Conservation (phyloP, 2,888 invertebrate genomes). For the Dilophus febrilis region DNA sequence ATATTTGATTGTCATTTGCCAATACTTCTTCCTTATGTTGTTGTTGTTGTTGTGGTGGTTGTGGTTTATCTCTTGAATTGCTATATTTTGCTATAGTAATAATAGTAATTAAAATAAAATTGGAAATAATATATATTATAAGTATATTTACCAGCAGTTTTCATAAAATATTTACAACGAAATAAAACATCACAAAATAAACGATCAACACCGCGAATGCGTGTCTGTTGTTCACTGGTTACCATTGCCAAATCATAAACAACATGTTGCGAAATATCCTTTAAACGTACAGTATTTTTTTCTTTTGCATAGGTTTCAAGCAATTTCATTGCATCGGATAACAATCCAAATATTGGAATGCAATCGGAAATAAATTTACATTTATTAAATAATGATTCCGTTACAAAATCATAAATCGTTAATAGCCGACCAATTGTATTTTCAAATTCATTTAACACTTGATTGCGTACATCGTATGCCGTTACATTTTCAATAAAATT, state of each 20-base stretch:
- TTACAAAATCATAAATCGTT: constrained; percentile 19
- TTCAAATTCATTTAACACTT: constrained; percentile 18
- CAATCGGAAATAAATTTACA: constrained; percentile 11
- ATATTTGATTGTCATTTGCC: not conserved
- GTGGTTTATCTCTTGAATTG: no score
- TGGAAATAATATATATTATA: no score
- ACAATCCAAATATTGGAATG: not conserved
- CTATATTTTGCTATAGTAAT: no score
- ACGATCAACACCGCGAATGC: not conserved
- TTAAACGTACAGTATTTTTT: not conserved
- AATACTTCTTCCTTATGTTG: no score
- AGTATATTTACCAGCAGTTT: not conserved
- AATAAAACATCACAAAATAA: constrained; percentile 2
- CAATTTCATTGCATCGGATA: not conserved
- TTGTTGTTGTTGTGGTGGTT: no score
- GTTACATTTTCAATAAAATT: constrained; percentile 19
- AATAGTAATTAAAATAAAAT: no score
- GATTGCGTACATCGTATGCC: constrained; percentile 16
- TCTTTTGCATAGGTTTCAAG: not conserved
- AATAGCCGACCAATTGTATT: constrained; percentile 15
- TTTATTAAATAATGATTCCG: constrained; percentile 16
- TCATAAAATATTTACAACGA: constrained; percentile 2
- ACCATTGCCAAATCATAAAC: not conserved
- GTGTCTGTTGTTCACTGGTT: not conserved
- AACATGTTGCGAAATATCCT: not conserved